A percentile compares a stretch with the other conserved stretches of the same genome.
These are phyloP conservation scores for Drosophila kokeensis DNA, from an alignment of 2,888 invertebrate genomes.

Conservation along the genomic window DNA sequence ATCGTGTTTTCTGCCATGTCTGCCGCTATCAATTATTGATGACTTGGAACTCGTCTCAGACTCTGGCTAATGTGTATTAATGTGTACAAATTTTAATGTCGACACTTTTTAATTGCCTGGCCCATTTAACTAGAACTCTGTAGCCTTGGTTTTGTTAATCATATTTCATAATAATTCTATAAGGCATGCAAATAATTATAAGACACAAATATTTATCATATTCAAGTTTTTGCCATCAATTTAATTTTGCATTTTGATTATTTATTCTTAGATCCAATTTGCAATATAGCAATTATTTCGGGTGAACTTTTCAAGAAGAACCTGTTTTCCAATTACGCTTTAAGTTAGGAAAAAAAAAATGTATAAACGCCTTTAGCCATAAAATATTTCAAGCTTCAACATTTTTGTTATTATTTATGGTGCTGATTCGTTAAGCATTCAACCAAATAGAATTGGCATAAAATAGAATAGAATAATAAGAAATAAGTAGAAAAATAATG, in stretches of 20 bases:
- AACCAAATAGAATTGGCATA: neutral
- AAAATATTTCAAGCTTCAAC: constrained; percentile 5
- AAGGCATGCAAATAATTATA: constrained; percentile 49
- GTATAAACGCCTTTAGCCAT: neutral
- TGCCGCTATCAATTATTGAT: constrained; percentile 35
- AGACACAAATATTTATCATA: constrained; percentile 7
- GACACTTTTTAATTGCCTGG: constrained; percentile 23
- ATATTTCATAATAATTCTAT: constrained; percentile 32
- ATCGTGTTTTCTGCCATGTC: constrained; percentile 75
- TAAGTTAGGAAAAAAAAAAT: neutral
- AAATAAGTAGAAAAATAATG: neutral
- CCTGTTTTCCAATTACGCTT: constrained; percentile 19
- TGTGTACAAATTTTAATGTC: constrained; percentile 17
- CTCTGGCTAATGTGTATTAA: constrained; percentile 7
- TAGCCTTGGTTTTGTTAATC: constrained; percentile 26
- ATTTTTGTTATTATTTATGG: constrained; percentile 8
- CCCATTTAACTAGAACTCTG: constrained; percentile 58
- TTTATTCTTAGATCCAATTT: neutral
- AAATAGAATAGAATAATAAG: neutral
- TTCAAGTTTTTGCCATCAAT: constrained; percentile 17
- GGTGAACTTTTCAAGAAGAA: constrained; percentile 32
- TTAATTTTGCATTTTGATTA: neutral
- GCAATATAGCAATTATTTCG: constrained; percentile 25
- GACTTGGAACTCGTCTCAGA: constrained; percentile 26
- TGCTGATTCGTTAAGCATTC: neutral